Evolutionary conservation across 2,888 invertebrate genomes (phyloP).

Genomic region (Ichneumoninae sp.): DNA sequence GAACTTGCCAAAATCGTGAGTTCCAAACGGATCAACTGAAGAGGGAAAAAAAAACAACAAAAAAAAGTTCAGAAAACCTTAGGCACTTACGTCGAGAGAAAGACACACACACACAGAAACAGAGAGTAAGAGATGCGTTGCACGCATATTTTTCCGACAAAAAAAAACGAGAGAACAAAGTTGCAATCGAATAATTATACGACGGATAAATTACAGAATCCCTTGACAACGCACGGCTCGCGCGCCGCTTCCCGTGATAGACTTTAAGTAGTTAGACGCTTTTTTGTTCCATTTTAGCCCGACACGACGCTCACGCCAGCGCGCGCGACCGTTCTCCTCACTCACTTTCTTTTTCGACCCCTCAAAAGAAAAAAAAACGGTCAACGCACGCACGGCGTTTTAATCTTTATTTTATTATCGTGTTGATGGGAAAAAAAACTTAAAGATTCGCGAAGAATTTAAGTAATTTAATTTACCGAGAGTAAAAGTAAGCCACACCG

Average conservation of each 20-base stretch:
- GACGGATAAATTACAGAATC: neutral
- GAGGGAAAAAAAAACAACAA: constrained; percentile 19
- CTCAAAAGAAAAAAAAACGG: constrained; percentile 12
- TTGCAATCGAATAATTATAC: neutral
- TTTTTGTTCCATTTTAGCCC: constrained; percentile 54
- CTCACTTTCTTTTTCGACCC: constrained; percentile 12
- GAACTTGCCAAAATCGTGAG: constrained; percentile 30
- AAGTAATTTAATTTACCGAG: constrained; percentile 42
- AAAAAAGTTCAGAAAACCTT: constrained; percentile 28
- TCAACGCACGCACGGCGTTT: constrained; percentile 27
- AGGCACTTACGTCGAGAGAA: neutral
- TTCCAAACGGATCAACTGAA: constrained; percentile 21
- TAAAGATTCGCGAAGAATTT: constrained; percentile 48
- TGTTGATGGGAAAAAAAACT: constrained; percentile 10
- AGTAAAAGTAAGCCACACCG: constrained; percentile 14
- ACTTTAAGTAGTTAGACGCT: constrained; percentile 67
- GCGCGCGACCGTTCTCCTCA: constrained; percentile 52
- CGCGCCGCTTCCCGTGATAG: constrained; percentile 66
- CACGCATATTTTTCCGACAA: constrained; percentile 45
- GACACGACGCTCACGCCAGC: constrained; percentile 62
- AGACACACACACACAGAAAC: constrained; percentile 17
- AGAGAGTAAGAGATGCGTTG: neutral
- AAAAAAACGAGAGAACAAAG: constrained; percentile 16
- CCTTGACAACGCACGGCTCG: constrained; percentile 36
- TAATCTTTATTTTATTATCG: constrained; percentile 20